Evolutionary conservation across 1,140 invertebrate species (phyloP), one percentile per base, ranked within the genome.

Genomic region (Pomacea maculata): DNA sequence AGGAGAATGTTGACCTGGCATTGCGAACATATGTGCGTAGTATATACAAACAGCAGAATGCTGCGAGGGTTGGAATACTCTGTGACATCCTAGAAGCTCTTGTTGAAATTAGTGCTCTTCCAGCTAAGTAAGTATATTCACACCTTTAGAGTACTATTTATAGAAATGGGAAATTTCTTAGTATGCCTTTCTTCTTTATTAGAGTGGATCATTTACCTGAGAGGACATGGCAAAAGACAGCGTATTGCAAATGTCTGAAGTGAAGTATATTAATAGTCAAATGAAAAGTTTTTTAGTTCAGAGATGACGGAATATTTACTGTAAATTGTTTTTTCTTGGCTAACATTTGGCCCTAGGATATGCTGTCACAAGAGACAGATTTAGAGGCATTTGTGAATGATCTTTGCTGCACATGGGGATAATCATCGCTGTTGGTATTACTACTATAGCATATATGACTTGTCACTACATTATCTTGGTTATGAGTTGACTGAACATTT

Each of bases 1-100:
- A 95, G 82, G 96, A 96, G 86, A 78, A 78, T 25, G 11, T 78
- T 12, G 77, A 78, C 14, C 90, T 91, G 75, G 94, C 94, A 5
- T 88, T 97, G 73, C 92, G 94, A 52, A 93, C 95, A 65, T 96
- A 95, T 91, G 91, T 97, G 11, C 91, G 92, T 29, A 90, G 94
- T 54, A 94, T 95, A 12, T 94, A 95, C 19, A 93, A 93, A 21
- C 93, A 94, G 81, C 94, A 94, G 1, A 96, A 95, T 87, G 93
- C 94, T 63, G 94, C 93, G 83, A 93, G 95, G 82, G 93, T 96
- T 86, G 94, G 95, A 85, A 91, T 96, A 71, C 88, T 97, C 15
- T 92, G 97, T 80, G 92, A 92, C 12, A 88, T 97, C 1, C 89
- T 97, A 52, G 94, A 96, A 85, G 94, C 93, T 84, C 89, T 96